phyloP scores from a whole-genome alignment of 2,797 vertebrate genomes.

The Thripadectes ignobilis region DNA sequence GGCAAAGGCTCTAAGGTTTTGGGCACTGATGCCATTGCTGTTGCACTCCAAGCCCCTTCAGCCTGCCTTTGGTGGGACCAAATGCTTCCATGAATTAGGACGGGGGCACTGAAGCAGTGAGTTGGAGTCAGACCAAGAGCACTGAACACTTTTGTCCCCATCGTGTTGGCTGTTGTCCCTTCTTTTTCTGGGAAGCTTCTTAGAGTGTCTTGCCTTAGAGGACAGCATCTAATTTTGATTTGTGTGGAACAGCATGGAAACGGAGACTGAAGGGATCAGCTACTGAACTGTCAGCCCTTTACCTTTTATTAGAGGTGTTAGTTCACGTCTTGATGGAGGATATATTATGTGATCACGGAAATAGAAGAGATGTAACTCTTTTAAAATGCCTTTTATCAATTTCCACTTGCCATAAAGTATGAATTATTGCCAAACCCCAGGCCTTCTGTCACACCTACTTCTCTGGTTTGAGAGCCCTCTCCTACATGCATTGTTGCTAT shows the following conservation, averaged over 20 bases:
- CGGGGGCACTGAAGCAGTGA: neutral
- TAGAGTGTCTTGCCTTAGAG: neutral
- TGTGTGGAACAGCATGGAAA: neutral
- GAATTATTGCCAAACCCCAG: constrained; percentile 47
- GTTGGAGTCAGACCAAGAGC: neutral
- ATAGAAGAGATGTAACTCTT: constrained; percentile 24
- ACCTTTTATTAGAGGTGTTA: constrained; percentile 30
- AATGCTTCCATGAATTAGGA: accelerated
- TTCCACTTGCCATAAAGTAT: neutral
- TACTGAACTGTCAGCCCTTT: neutral
- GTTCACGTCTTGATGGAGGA: constrained; percentile 18
- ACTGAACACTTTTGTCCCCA: accelerated
- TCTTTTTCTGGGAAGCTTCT: neutral
- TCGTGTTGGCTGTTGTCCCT: neutral
- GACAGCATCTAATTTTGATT: constrained; percentile 30
- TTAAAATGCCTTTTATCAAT: constrained; percentile 39
- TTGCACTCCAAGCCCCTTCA: accelerated
- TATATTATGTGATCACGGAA: neutral
- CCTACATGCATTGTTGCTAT: constrained; percentile 3
- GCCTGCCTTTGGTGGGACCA: neutral
- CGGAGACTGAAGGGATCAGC: neutral
- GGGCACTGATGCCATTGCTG: neutral
- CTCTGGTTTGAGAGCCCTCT: neutral
- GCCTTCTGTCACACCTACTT: constrained; percentile 20
- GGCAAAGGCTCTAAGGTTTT: neutral